Conservation (phyloP, 2,888 invertebrate genomes). For the Linnaemya vulpina region DNA sequence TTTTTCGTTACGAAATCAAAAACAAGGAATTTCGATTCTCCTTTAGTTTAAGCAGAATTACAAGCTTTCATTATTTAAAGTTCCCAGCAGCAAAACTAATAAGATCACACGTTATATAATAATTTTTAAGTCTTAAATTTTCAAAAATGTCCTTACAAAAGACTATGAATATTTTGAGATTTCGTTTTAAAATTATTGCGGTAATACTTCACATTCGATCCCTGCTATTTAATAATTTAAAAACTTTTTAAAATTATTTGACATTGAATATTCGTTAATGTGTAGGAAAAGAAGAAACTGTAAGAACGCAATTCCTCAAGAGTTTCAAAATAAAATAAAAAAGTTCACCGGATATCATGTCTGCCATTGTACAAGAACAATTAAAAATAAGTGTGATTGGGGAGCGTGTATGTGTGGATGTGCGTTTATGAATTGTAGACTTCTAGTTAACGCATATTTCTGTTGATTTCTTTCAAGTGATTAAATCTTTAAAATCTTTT, state of each 20-base stretch:
- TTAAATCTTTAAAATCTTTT: conserved; percentile 66
- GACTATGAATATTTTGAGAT: no score
- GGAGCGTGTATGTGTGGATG: neutral
- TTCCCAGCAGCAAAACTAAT: no score
- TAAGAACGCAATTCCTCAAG: conserved; percentile 35
- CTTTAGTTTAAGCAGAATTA: no score
- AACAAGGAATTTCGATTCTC: no score
- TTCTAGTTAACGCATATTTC: conserved; percentile 56
- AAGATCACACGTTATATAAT: no score
- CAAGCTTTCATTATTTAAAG: no score
- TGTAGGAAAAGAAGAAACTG: neutral
- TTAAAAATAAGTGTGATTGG: neutral
- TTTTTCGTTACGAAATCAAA: no score
- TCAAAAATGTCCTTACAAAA: no score
- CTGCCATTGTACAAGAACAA: conserved; percentile 44
- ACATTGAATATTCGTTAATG: conserved; percentile 47
- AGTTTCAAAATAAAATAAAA: conserved; percentile 55
- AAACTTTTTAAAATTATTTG: conserved; percentile 59
- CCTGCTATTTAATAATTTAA: conserved; percentile 56
- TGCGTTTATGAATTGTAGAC: neutral
- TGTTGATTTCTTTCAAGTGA: conserved; percentile 69
- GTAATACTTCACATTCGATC: no score
- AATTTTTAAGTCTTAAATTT: no score
- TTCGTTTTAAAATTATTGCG: no score
- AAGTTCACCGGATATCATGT: conserved; percentile 70